Evolutionary conservation across 2,797 vertebrate genomes (phyloP).

Genomic region (Megaceryle alcyon): DNA sequence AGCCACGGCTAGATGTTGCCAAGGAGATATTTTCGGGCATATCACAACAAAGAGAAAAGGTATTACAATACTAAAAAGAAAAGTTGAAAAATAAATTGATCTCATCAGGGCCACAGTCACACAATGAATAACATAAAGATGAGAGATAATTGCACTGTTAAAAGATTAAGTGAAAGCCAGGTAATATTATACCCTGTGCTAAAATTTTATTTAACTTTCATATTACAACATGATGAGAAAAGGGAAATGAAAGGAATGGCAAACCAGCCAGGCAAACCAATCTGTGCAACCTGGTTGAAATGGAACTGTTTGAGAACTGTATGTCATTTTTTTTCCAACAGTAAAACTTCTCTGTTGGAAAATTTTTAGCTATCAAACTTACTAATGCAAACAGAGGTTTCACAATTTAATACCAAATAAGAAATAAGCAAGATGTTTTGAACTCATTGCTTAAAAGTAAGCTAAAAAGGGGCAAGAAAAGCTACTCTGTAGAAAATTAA

Average conservation of each 20-base stretch:
- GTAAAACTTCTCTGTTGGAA: neutral
- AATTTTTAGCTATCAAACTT: neutral
- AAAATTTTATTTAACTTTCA: neutral
- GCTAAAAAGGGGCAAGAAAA: neutral
- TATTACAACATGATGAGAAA: neutral
- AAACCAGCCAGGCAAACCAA: neutral
- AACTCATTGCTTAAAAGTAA: neutral
- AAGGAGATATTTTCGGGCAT: constrained; percentile 36
- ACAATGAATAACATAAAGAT: constrained; percentile 11
- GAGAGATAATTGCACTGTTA: constrained; percentile 43
- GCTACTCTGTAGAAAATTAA: neutral
- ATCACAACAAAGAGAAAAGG: constrained; percentile 31
- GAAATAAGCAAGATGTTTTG: neutral
- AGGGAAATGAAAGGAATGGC: neutral
- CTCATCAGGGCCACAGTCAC: neutral
- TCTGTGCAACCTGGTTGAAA: constrained; percentile 6
- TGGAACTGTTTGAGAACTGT: neutral
- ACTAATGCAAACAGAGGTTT: neutral
- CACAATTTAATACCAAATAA: neutral
- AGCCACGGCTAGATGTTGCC: constrained; percentile 12
- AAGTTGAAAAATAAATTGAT: constrained; percentile 45
- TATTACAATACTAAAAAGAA: constrained; percentile 41
- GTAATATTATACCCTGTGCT: no score
- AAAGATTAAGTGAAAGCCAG: constrained; percentile 32
- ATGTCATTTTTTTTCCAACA: neutral